Conservation (phyloP, 1,140 invertebrate genomes). For the Scaptomyza pallida region DNA sequence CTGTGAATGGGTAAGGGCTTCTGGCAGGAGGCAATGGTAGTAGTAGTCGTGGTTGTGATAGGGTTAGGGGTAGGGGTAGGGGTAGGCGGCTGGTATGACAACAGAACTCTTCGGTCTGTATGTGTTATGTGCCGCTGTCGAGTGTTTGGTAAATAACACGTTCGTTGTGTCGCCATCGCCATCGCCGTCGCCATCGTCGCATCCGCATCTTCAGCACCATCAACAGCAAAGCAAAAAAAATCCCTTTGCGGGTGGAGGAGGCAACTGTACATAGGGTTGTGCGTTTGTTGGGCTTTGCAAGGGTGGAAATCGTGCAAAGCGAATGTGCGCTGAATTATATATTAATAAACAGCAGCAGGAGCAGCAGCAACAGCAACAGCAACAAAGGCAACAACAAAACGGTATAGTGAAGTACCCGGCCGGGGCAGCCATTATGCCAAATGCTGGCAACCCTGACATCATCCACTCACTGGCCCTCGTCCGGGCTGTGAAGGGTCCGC, state of each 20-base stretch:
- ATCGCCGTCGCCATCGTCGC: conserved; percentile 27
- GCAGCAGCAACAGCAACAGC: conserved; percentile 31
- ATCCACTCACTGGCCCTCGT: conserved; percentile 38
- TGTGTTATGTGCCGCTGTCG: conserved; percentile 77
- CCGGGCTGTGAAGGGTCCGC: conserved; percentile 10
- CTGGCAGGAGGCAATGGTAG: background rate
- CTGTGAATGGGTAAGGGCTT: background rate
- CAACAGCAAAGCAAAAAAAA: conserved; percentile 16
- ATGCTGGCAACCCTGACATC: conserved; percentile 43
- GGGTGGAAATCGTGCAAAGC: conserved; percentile 61
- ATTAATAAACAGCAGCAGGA: conserved; percentile 65
- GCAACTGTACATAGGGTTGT: conserved; percentile 55
- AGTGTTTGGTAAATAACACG: conserved; percentile 82
- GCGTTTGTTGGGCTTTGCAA: conserved; percentile 51
- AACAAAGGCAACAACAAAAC: conserved; percentile 41
- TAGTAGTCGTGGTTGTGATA: too few species aligned
- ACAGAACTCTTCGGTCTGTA: conserved; percentile 21
- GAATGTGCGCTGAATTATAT: conserved; percentile 43
- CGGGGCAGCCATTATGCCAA: conserved; percentile 66
- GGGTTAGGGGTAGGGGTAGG: too few species aligned
- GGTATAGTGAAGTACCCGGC: conserved; percentile 57
- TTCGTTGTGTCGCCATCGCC: conserved; percentile 70
- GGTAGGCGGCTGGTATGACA: conserved; percentile 1
- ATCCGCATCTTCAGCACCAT: conserved; percentile 41
- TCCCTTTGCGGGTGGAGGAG: background rate